A percentile compares a stretch with the other conserved stretches of the same genome.
These are phyloP conservation scores for Acipenser transmontanus DNA, from an alignment of 2,797 vertebrate species.

Conservation along the genomic window DNA sequence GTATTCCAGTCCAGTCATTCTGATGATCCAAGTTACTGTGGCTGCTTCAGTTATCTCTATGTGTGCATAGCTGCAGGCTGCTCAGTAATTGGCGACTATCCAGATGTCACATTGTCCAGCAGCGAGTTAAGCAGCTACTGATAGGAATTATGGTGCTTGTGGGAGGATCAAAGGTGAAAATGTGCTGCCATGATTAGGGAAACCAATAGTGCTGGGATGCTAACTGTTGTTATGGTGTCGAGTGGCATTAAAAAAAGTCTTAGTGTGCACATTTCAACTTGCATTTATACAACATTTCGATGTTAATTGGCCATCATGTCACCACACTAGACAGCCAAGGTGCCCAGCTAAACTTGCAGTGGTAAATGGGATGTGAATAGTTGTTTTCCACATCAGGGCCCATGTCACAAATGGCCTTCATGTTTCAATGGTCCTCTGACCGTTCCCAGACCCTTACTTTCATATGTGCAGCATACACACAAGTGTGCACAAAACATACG, in stretches of 20 bases:
- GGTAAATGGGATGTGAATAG: too few species aligned
- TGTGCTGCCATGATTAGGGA: conserved; percentile 20
- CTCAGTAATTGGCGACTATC: conserved; percentile 57
- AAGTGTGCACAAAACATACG: too few species aligned
- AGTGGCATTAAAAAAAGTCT: neutral
- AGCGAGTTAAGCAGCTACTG: conserved; percentile 27
- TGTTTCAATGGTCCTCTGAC: too few species aligned
- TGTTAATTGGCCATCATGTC: too few species aligned
- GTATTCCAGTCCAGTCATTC: neutral
- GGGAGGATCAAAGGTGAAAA: conserved; percentile 48
- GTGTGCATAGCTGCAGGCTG: conserved; percentile 42
- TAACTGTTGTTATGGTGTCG: neutral
- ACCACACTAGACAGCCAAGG: too few species aligned
- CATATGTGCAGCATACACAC: too few species aligned
- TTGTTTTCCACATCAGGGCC: too few species aligned
- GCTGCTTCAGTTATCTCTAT: neutral
- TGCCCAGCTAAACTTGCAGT: too few species aligned
- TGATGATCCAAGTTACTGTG: conserved; percentile 5
- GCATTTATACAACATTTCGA: too few species aligned
- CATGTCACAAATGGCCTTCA: too few species aligned
- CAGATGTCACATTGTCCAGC: conserved; percentile 43
- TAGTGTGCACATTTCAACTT: too few species aligned
- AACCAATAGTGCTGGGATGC: conserved; percentile 14
- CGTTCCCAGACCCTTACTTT: too few species aligned
- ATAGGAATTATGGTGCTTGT: conserved; percentile 30